Conservation (phyloP, 2,888 invertebrate genomes). For the Coelopa pilipes region DNA sequence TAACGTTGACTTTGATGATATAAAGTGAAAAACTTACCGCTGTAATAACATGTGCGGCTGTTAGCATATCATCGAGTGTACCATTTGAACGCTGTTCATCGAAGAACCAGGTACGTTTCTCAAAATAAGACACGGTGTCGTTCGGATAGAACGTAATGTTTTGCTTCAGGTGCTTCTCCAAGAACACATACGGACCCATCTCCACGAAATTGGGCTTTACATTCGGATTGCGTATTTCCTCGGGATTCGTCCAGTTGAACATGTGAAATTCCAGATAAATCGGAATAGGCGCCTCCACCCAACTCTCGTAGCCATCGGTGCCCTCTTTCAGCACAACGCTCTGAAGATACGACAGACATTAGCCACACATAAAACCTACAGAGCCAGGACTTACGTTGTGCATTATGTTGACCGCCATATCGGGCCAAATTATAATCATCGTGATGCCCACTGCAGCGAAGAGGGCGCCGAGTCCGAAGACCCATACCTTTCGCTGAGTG, state of each 20-base stretch:
- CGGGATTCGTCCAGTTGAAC: conserved; percentile 83
- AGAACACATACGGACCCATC: conserved; percentile 74
- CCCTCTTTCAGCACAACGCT: conserved; percentile 73
- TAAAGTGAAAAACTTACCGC: conserved; percentile 71
- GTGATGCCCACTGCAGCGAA: conserved; percentile 55
- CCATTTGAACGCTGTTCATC: conserved; percentile 77
- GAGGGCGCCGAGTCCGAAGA: conserved; percentile 61
- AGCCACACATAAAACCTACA: neutral
- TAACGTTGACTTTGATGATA: neutral
- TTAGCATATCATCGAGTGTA: conserved; percentile 74
- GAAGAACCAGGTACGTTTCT: conserved; percentile 80
- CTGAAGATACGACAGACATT: conserved; percentile 64
- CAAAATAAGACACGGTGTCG: conserved; percentile 80
- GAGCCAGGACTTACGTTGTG: conserved; percentile 51
- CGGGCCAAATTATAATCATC: conserved; percentile 59
- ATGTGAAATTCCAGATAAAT: conserved; percentile 81
- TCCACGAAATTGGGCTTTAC: conserved; percentile 74
- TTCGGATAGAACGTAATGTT: conserved; percentile 76
- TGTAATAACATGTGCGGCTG: conserved; percentile 81
- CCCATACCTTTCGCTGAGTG: conserved; percentile 63
- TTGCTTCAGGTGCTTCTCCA: conserved; percentile 59
- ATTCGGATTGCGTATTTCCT: conserved; percentile 69
- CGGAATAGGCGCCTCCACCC: conserved; percentile 85
- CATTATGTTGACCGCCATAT: conserved; percentile 52
- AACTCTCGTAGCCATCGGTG: conserved; percentile 76